Base-by-base conservation (phyloP, 2,113 vertebrate genomes). In the Myrmophylax atrothorax region DNA sequence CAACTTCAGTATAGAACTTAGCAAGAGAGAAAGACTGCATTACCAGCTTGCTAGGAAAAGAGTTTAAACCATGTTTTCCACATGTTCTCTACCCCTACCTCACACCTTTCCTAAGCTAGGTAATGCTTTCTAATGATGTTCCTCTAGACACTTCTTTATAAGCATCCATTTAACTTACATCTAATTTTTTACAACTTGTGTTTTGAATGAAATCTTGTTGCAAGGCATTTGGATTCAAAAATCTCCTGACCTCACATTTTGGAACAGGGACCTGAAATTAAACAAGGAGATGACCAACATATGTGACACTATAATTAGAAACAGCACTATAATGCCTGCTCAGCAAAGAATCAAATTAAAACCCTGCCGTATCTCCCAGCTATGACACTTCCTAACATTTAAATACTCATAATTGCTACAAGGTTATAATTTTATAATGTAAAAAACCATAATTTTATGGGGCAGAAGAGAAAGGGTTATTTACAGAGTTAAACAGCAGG, bases 241-340 rank as follows among this genome's bases (percentile, higher is more conserved):
- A 44, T 37, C 35, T 56, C 69, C 67, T 44, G 29, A 87, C 56
- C 56, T 83, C 62, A 60, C 53, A 56, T 67, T 92, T 91, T 75
- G 73, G 64, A 94, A 72, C 3, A 5, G 26, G 6, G 10, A 68
- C 29, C 9, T 52, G 53, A 84, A 89, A 63, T 89, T 82, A 75
- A 94, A 84, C 93, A 87, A 53, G n/a, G 22, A 58, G 64, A 81
- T 87, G 90, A 93, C 66, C 78, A 66, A 52, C 22, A 68, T n/a
- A 63, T 22, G 14, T n/a, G 63, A 73, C 72, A 90, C 20, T 5
- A 10, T 80, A 76, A 93, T 77, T 87, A 37, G 73, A 87, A 85
- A 4, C 58, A 86, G 63, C 13, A 73, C 7, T 44, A 16, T 25
- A 55, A 89, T 33, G 31, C 17, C 46, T 84, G 28, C 28, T 53